These are phyloP conservation scores for Eumerus sabulonum DNA, from an alignment of 2,888 invertebrate species.

Conservation along the genomic window DNA sequence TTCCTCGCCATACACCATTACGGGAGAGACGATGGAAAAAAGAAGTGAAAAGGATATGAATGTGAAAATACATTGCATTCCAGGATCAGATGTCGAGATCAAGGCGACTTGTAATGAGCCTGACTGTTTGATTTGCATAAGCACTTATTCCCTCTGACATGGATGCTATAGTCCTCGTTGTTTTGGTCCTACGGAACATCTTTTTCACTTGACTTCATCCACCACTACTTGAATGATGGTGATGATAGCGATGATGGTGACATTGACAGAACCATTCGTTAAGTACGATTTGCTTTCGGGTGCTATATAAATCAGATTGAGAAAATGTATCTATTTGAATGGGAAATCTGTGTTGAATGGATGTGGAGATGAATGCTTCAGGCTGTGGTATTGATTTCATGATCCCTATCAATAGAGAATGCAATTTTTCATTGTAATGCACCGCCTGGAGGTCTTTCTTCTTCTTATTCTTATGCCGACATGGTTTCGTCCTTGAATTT, in stretches of 20 bases:
- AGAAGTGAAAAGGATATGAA: conserved; percentile 34
- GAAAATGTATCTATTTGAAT: conserved; percentile 48
- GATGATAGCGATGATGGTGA: conserved; percentile 41
- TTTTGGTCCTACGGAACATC: too few species aligned
- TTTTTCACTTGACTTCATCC: too few species aligned
- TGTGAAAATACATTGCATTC: conserved; percentile 15
- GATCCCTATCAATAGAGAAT: conserved; percentile 23
- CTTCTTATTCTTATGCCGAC: too few species aligned
- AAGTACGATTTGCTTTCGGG: conserved; percentile 30
- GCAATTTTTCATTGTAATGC: conserved; percentile 27
- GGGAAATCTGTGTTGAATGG: conserved; percentile 28
- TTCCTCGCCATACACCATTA: conserved; percentile 15
- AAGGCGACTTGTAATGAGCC: conserved; percentile 62
- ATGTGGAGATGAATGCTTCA: conserved; percentile 20
- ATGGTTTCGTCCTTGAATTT: too few species aligned
- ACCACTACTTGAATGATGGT: conserved; percentile 39
- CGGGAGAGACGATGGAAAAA: conserved; percentile 1
- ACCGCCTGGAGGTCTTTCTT: too few species aligned
- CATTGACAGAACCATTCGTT: conserved; percentile 52
- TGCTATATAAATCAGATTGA: conserved; percentile 47
- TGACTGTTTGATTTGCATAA: conserved; percentile 64
- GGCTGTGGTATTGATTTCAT: conserved; percentile 17
- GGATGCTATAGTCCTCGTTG: too few species aligned
- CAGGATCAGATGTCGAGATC: conserved; percentile 48
- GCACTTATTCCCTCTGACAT: not conserved